phyloP scores from a whole-genome alignment of 2,797 vertebrate species.

The Anguilla marmorata region DNA sequence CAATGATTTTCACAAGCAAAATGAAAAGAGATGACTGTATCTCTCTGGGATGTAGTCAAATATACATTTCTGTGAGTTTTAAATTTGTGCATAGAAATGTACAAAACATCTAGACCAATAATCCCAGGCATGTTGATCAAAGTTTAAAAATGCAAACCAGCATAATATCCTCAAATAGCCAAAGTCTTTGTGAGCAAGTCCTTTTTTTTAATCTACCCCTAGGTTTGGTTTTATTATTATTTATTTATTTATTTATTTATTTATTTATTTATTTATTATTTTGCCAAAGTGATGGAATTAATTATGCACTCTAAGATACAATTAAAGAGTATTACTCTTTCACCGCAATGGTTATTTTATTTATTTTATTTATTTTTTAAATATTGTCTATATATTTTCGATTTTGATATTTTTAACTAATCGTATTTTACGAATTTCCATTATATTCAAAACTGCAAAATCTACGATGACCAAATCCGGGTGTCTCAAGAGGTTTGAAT shows the following conservation, averaged over 20 bases:
- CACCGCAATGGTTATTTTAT: not conserved
- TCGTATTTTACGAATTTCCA: not conserved
- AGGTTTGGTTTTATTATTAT: not conserved
- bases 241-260: no score
- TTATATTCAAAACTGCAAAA: conserved; percentile 2
- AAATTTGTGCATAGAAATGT: not conserved
- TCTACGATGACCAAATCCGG: not conserved
- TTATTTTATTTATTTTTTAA: not conserved
- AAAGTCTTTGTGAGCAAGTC: not conserved
- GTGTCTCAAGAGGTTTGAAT: no score
- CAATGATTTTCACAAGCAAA: not conserved
- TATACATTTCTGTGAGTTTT: not conserved
- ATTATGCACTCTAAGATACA: not conserved
- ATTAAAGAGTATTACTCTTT: not conserved
- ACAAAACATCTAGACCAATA: no score
- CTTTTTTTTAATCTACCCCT: not conserved
- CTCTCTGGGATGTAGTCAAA: not conserved
- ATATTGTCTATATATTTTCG: not conserved
- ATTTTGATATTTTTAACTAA: not conserved
- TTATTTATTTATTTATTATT: not conserved
- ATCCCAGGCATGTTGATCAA: no score
- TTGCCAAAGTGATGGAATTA: not conserved
- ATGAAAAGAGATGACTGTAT: not conserved
- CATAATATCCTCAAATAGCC: no score
- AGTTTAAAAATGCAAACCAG: no score